phyloP scores from a whole-genome alignment of 2,888 invertebrate genomes.

The Parochlus steinenii region DNA sequence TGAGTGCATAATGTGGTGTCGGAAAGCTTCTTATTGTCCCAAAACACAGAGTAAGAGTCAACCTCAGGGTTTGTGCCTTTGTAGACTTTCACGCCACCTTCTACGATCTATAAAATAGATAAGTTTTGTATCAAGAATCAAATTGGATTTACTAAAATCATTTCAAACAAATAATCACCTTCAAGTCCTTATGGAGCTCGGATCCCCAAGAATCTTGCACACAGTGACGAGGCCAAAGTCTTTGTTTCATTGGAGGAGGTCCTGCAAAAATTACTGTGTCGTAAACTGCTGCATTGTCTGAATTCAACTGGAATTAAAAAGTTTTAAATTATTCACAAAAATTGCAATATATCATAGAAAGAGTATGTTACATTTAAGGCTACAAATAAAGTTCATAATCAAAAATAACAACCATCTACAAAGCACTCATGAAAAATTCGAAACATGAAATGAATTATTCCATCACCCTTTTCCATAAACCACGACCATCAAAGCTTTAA shows the following conservation, averaged over 20 bases:
- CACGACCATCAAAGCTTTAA: too few relatives aligned
- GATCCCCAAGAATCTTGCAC: conserved; percentile 93
- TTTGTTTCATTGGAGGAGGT: conserved; percentile 69
- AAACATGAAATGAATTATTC: too few relatives aligned
- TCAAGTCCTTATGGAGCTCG: conserved; percentile 76
- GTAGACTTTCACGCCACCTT: conserved; percentile 63
- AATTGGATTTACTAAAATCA: conserved; percentile 3
- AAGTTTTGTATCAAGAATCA: conserved; percentile 4
- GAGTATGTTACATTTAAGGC: too few relatives aligned
- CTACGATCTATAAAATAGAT: conserved; percentile 38
- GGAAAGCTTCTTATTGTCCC: conserved; percentile 88
- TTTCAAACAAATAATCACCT: conserved; percentile 32
- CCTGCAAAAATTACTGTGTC: conserved; percentile 90
- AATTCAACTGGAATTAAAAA: conserved; percentile 38
- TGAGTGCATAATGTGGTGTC: conserved; percentile 72
- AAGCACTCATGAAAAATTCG: too few relatives aligned
- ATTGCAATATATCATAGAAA: too few relatives aligned
- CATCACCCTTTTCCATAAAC: too few relatives aligned
- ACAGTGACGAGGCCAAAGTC: conserved; percentile 92
- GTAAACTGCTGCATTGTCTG: conserved; percentile 63
- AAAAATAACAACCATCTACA: too few relatives aligned
- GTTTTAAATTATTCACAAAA: too few relatives aligned
- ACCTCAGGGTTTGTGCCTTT: conserved; percentile 90
- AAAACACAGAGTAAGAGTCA: conserved; percentile 96
- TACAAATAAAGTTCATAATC: too few relatives aligned